Conservation (phyloP, 2,888 invertebrate species). For the Metalampra italica region DNA sequence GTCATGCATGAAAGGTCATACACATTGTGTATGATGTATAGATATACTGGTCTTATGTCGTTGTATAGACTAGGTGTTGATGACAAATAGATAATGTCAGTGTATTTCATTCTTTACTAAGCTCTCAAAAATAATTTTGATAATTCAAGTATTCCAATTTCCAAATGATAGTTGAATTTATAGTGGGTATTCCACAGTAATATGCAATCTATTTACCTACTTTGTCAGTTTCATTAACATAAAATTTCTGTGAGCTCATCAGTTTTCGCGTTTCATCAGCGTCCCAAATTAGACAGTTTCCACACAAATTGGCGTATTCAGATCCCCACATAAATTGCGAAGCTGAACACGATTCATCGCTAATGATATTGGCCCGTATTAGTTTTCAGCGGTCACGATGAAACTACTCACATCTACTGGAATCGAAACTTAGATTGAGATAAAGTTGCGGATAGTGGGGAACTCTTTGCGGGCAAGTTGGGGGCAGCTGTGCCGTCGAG, state of each 20-base stretch:
- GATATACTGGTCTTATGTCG: too few species aligned
- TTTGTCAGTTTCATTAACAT: background rate
- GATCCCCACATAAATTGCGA: background rate
- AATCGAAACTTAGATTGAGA: constrained; percentile 69
- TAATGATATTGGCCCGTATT: constrained; percentile 47
- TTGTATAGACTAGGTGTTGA: too few species aligned
- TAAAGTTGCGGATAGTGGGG: constrained; percentile 61
- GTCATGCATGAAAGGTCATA: too few species aligned
- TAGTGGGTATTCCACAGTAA: too few species aligned
- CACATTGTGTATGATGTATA: too few species aligned
- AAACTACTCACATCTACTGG: constrained; percentile 43
- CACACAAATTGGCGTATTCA: background rate
- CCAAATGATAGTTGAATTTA: too few species aligned
- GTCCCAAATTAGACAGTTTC: background rate
- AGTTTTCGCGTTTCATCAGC: background rate
- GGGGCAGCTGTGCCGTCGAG: constrained; percentile 61
- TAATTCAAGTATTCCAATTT: too few species aligned
- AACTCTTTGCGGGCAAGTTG: constrained; percentile 64
- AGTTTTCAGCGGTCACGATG: constrained; percentile 47
- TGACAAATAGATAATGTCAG: too few species aligned
- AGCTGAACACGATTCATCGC: constrained; percentile 21
- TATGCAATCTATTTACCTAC: background rate
- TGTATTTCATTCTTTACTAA: too few species aligned
- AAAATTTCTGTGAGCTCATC: background rate
- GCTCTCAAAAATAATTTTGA: too few species aligned